Evolutionary conservation across 64 coral and sea anemone genomes (phyloP).

Genomic region (Montipora sp.): DNA sequence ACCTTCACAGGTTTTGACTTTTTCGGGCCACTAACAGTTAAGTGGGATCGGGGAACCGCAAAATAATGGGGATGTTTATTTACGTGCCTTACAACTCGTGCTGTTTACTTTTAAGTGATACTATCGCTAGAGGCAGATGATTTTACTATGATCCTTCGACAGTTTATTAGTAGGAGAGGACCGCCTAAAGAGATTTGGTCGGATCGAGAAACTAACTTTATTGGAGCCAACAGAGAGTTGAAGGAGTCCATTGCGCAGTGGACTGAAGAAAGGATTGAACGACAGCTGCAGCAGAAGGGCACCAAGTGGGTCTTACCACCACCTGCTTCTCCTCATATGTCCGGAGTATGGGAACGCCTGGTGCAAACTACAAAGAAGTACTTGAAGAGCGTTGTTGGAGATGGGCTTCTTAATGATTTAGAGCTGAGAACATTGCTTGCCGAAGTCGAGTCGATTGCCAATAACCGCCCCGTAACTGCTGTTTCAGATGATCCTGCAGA

Average conservation of each 20-base stretch:
- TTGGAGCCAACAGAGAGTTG: background rate
- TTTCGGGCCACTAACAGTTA: conserved; percentile 67
- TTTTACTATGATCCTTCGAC: no score
- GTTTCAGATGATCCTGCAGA: conserved; percentile 25
- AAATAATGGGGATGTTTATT: conserved; percentile 79
- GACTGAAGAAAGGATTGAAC: background rate
- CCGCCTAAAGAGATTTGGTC: no score
- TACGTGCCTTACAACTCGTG: conserved; percentile 71
- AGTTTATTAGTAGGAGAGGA: no score
- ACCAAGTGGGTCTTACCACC: background rate
- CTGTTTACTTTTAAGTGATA: conserved; percentile 60
- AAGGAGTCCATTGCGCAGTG: no score
- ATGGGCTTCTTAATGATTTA: no score
- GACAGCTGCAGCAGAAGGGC: background rate
- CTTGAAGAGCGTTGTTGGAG: no score
- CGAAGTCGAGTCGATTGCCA: background rate
- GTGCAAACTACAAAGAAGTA: no score
- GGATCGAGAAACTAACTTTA: background rate
- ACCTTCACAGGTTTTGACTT: conserved; percentile 46
- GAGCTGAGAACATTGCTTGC: no score
- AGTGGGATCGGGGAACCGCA: conserved; percentile 43
- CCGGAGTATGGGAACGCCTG: no score
- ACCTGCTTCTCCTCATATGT: no score
- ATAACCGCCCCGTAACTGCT: background rate
- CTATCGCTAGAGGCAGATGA: conserved; percentile 72